phyloP scores from a whole-genome alignment of 2,888 invertebrate species.

The Oscheius myriophilus region DNA sequence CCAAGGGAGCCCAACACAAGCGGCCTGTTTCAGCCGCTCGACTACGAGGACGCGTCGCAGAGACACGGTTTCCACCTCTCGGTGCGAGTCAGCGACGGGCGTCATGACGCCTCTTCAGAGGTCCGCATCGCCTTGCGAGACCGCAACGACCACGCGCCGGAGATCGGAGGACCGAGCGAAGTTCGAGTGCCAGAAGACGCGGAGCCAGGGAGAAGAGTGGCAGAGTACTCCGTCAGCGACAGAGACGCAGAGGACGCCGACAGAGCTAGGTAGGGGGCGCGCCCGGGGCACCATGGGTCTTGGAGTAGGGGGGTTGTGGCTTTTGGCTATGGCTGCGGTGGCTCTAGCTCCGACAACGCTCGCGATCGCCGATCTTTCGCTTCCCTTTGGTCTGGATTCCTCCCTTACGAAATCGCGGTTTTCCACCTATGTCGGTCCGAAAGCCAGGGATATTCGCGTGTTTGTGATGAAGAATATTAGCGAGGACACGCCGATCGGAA shows the following conservation, averaged over 20 bases:
- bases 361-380: slow-evolving; percentile 52
- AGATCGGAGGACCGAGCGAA: slow-evolving; percentile 72
- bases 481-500: slow-evolving; percentile 64
- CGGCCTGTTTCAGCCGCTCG: slow-evolving; percentile 81
- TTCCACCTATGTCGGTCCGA: slow-evolving; percentile 50
- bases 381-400: slow-evolving; percentile 58
- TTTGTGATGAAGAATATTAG: slow-evolving; percentile 68
- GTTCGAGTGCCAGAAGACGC: slow-evolving; percentile 83
- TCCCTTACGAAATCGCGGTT: slow-evolving; percentile 59
- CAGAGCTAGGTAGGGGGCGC: slow-evolving; percentile 53
- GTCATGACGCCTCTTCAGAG: slow-evolving; percentile 95
- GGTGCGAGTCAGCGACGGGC: slow-evolving; percentile 83
- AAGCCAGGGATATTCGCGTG: slow-evolving; percentile 57
- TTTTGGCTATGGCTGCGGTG: slow-evolving; percentile 9
- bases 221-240: slow-evolving; percentile 93
- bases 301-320: slow-evolving; percentile 15
- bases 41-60: slow-evolving; percentile 92
- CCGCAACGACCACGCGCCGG: slow-evolving; percentile 90
- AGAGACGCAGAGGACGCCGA: slow-evolving; percentile 87
- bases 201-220: slow-evolving; percentile 86
- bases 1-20: not conserved
- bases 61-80: slow-evolving; percentile 91
- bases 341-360: not conserved
- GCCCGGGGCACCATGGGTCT: too few species aligned
- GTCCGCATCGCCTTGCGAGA: slow-evolving; percentile 91